Evolutionary conservation across 2,888 invertebrate species (phyloP), one percentile per base, ranked within the genome.

Genomic region (Chesias legatella): DNA sequence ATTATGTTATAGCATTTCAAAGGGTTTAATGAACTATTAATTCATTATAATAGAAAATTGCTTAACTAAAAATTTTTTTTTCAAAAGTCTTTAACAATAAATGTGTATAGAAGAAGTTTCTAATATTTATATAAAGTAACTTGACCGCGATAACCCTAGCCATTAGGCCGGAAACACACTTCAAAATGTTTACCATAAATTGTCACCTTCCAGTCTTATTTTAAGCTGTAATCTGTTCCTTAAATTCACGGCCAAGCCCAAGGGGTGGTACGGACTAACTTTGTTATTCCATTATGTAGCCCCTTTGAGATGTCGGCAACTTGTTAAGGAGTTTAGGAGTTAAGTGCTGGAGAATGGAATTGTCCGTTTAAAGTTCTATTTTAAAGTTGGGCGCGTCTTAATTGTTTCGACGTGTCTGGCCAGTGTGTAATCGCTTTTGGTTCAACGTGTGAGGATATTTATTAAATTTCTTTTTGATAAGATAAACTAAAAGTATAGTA

Each of bases 261-360:
- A 33, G 42, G 57, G 53, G 55, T 36, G 31, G 21, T 43, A 44
- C 38, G 30, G 44, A 28, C 11, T 20, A 58, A 67, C 49, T 64
- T 71, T 51, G 60, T 65, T 63, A 69, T 72, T 64, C 56, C 49
- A 67, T 73, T 67, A 67, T 43, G 53, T 48, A 33, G 39, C 50
- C 56, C 49, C 43, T 50, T 38, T 53, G 42, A 56, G 53, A 44
- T 49, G 56, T 56, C 60, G 51, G 51, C 56, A 51, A 70, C 53
- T 63, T 59, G 67, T 66, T 60, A 60, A 51, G 6, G 44, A 63
- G 59, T 72, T 66, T 48, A 42, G 45, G 42, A 57, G 51, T 47
- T 52, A 60, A 65, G 58, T 60, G 58, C 48, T 40, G 43, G 43
- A 41, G 47, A 51, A 42, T 54, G 46, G 51, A 53, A 56, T 54